Percentiles rank a stretch among this genome's conserved stretches.
Evolutionary conservation across 2,113 vertebrate species (phyloP).

Genomic region (Takifugu flavidus): DNA sequence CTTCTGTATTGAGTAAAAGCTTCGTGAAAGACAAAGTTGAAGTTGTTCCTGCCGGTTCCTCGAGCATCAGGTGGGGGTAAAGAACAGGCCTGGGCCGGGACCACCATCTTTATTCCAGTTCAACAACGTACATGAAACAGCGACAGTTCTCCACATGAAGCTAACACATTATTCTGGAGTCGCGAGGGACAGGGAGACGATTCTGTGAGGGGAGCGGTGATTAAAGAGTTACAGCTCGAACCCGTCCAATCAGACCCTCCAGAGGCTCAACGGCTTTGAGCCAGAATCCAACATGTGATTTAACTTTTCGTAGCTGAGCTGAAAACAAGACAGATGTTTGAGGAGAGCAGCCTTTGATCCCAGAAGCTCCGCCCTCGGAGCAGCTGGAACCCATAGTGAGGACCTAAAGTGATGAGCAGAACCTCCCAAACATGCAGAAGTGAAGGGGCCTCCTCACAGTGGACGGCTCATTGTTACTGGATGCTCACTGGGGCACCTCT

Average conservation of each 20-base stretch:
- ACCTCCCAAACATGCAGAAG: slow-evolving; percentile 17
- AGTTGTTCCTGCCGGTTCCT: too few species aligned
- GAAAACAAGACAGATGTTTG: background rate
- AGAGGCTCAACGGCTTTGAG: background rate
- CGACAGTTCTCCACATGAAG: background rate
- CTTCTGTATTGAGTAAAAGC: too few species aligned
- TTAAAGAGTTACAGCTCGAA: too few species aligned
- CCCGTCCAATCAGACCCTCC: too few species aligned
- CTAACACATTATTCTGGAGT: too few species aligned
- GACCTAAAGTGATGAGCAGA: slow-evolving; percentile 3
- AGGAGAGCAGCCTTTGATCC: background rate
- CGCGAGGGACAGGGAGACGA: too few species aligned
- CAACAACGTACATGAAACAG: background rate
- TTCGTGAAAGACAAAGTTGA: too few species aligned
- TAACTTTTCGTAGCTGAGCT: background rate
- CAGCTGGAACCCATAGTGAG: background rate
- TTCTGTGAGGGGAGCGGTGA: too few species aligned
- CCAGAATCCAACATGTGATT: background rate
- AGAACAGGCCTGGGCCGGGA: background rate
- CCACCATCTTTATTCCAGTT: background rate
- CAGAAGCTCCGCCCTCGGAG: background rate
- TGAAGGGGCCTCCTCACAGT: too few species aligned
- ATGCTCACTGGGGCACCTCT: too few species aligned
- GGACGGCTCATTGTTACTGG: too few species aligned
- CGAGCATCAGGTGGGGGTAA: too few species aligned